These are phyloP conservation scores for Cecropterus lyciades DNA, from an alignment of 1,140 invertebrate species.

Conservation along the genomic window DNA sequence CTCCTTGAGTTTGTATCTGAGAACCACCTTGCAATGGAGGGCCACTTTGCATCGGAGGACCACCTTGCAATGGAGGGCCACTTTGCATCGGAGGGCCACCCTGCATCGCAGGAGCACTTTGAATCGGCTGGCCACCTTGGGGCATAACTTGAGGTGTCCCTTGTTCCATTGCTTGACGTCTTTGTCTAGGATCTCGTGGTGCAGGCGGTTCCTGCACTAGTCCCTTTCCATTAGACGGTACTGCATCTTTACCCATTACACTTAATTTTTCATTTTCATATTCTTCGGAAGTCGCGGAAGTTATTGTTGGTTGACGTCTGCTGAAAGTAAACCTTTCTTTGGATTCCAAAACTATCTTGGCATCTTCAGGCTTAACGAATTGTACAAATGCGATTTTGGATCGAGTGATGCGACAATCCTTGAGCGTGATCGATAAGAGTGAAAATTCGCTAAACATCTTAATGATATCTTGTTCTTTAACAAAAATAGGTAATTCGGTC, in stretches of 20 bases:
- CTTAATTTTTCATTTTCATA: conserved; percentile 61
- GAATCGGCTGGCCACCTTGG: conserved; percentile 21
- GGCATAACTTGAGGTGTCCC: conserved; percentile 19
- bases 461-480: conserved; percentile 91
- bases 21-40: conserved; percentile 12
- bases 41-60: conserved; percentile 20
- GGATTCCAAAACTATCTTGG: conserved; percentile 85
- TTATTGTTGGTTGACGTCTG: conserved; percentile 56
- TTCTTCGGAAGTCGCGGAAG: conserved; percentile 55
- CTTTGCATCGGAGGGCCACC: conserved; percentile 25
- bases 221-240: conserved; percentile 22
- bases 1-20: conserved; percentile 23
- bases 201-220: conserved; percentile 37
- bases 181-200: conserved; percentile 68
- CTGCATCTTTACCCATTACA: conserved; percentile 43
- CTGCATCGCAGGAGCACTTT: conserved; percentile 14
- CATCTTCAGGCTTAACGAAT: conserved; percentile 89
- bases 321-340: conserved; percentile 68
- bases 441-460: conserved; percentile 90
- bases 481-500: conserved; percentile 89
- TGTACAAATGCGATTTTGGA: conserved; percentile 89
- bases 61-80: conserved; percentile 11
- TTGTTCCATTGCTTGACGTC: conserved; percentile 54
- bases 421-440: conserved; percentile 88
- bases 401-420: conserved; percentile 84